Evolutionary conservation across 2,888 invertebrate species (phyloP).

Genomic region (Tanytarsus gracilentus): DNA sequence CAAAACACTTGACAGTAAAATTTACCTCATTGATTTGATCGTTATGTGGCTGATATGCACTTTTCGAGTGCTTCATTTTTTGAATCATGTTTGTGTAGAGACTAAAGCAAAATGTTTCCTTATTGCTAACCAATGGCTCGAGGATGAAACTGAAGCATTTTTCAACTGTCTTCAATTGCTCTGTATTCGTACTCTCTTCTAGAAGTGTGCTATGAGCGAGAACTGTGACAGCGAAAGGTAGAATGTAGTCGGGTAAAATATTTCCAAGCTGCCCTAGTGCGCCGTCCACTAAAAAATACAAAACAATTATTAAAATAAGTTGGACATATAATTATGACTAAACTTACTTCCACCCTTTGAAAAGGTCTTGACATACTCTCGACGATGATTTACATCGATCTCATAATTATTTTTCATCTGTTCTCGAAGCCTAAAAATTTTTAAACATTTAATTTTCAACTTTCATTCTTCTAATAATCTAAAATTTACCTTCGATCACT

Average conservation of each 20-base stretch:
- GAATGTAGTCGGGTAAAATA: slow-evolving; percentile 92
- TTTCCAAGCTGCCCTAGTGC: slow-evolving; percentile 70
- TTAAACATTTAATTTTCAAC: not conserved
- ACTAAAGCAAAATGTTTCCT: slow-evolving; percentile 88
- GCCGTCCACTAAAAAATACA: slow-evolving; percentile 49
- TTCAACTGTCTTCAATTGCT: slow-evolving; percentile 68
- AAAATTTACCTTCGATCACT: slow-evolving; percentile 64
- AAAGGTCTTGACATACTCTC: slow-evolving; percentile 84
- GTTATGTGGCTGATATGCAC: slow-evolving; percentile 75
- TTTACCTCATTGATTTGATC: slow-evolving; percentile 74
- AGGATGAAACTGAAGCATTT: slow-evolving; percentile 90
- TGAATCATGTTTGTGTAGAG: slow-evolving; percentile 92
- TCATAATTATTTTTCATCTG: slow-evolving; percentile 71
- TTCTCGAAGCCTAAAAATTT: slow-evolving; percentile 36
- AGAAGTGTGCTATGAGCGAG: slow-evolving; percentile 75
- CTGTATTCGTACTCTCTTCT: slow-evolving; percentile 52
- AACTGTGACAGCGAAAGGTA: slow-evolving; percentile 93
- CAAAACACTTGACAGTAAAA: slow-evolving; percentile 32
- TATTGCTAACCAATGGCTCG: slow-evolving; percentile 86
- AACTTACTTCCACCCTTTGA: slow-evolving; percentile 46
- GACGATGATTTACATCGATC: slow-evolving; percentile 77
- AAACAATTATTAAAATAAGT: not conserved
- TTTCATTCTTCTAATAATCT: too few species aligned
- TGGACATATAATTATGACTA: too few species aligned
- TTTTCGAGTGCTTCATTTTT: slow-evolving; percentile 89